Evolutionary conservation across 2,888 invertebrate species (phyloP), one percentile per base, ranked within the genome.

Genomic region (Apoda limacodes): DNA sequence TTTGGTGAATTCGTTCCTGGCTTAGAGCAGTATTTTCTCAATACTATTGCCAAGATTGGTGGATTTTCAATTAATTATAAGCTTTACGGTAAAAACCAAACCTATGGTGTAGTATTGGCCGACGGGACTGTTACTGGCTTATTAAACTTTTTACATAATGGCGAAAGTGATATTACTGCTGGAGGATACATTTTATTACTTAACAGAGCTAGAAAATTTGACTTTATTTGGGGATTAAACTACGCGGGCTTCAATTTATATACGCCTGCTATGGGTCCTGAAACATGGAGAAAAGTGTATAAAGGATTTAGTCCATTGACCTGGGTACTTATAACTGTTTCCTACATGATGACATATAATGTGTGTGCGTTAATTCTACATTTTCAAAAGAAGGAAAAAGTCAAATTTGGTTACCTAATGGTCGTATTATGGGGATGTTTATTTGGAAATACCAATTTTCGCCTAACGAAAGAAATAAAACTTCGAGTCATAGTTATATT

Each of bases 351-450:
- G 1, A 39, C 56, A 9, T 27, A 48, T 3, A 1, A 47, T 9
- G 39, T 60, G 22, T 45, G 43, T 26, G 37, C 41, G 7, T 19
- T 42, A 4, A 32, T 42, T 13, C n/a, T n/a, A n/a, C 29, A 34
- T 17, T 35, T 17, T 6, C 17, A 7, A 10, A 33, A 28, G 9
- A 26, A 34, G 7, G 13, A 36, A 9, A 29, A 49, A 15, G 28
- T 48, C 5, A 41, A 50, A 7, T 44, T 19, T 15, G 40, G 42
- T 22, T 14, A 39, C 2, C 30, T 39, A 4, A 49, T 52, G 11
- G 30, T 66, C 1, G 50, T 50, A 38, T 29, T 65, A 14, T 64
- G 58, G 53, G 69, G 63, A 10, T 65, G 61, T 32, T 52, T 63
- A 32, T 53, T 55, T 25, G 52, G 48, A 7, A 60, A 63, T 12